Percentiles rank a stretch among this genome's conserved stretches.
phyloP scores from a whole-genome alignment of 2,888 invertebrate species.

The Mycalesis mineus region DNA sequence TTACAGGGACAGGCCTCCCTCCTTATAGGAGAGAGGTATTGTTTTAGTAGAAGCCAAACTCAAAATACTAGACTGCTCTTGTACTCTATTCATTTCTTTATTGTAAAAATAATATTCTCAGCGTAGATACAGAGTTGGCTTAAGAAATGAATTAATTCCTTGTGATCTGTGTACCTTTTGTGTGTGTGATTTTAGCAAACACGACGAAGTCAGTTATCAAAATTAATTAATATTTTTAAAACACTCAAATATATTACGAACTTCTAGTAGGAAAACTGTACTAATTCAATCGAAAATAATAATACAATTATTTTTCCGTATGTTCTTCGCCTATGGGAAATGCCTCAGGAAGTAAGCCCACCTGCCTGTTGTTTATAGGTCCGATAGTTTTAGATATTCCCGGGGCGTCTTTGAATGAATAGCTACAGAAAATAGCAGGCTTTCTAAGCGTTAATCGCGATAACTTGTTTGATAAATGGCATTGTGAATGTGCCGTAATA shows the following conservation, averaged over 20 bases:
- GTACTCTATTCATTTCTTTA: no score
- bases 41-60: no score
- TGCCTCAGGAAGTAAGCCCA: slow-evolving; percentile 27
- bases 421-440: slow-evolving; percentile 18
- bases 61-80: no score
- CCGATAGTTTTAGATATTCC: slow-evolving; percentile 27
- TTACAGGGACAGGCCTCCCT: no score
- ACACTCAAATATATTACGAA: background rate
- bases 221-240: no score
- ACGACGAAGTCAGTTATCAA: no score
- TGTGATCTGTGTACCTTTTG: no score
- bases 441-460: slow-evolving; percentile 24
- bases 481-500: slow-evolving; percentile 24
- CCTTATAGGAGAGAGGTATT: no score
- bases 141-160: no score
- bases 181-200: no score
- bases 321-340: slow-evolving; percentile 7
- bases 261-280: background rate
- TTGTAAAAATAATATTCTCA: no score
- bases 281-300: background rate
- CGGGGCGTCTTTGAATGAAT: slow-evolving; percentile 26
- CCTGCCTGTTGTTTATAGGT: slow-evolving; percentile 25
- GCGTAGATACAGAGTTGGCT: no score
- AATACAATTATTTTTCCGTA: background rate
- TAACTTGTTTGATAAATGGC: slow-evolving; percentile 25